Conservation (phyloP, 2,797 vertebrate species). For the Chaunax sp. region DNA sequence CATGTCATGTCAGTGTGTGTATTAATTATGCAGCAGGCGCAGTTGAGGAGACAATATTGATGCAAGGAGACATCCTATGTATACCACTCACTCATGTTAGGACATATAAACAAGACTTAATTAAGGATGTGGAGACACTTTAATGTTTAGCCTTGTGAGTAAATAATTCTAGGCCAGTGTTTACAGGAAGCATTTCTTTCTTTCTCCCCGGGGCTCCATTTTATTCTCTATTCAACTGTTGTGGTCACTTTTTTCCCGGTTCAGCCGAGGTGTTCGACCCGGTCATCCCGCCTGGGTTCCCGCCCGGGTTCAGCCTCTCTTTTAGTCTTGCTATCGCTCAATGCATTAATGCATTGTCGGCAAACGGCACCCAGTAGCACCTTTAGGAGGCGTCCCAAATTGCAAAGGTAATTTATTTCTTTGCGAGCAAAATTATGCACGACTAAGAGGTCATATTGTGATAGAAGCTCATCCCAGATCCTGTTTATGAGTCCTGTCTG, state of each 20-base stretch:
- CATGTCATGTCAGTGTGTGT: conserved; percentile 78
- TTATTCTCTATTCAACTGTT: conserved; percentile 51
- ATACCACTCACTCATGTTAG: conserved; percentile 53
- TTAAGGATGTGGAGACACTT: conserved; percentile 62
- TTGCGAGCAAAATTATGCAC: conserved; percentile 55
- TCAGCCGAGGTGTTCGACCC: conserved; percentile 64
- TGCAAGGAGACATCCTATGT: conserved; percentile 54
- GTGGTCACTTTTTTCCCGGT: conserved; percentile 64
- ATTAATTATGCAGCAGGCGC: conserved; percentile 79
- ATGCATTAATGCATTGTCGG: conserved; percentile 20
- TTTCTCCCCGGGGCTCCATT: conserved; percentile 57
- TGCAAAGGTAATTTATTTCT: conserved; percentile 73
- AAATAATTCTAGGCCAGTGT: conserved; percentile 66
- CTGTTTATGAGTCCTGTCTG: conserved; percentile 56
- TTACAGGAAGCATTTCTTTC: conserved; percentile 57
- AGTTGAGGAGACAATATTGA: conserved; percentile 70
- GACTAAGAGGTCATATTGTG: conserved; percentile 65
- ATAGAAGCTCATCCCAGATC: conserved; percentile 64
- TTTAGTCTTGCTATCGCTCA: conserved; percentile 29
- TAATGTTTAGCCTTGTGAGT: conserved; percentile 68
- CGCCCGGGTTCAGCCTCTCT: conserved; percentile 44
- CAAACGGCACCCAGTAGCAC: conserved; percentile 53
- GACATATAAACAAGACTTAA: conserved; percentile 70
- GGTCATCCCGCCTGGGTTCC: conserved; percentile 24
- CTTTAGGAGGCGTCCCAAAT: conserved; percentile 64